Conservation (phyloP, 2,113 vertebrate species). For the Lucifuga dentata region DNA sequence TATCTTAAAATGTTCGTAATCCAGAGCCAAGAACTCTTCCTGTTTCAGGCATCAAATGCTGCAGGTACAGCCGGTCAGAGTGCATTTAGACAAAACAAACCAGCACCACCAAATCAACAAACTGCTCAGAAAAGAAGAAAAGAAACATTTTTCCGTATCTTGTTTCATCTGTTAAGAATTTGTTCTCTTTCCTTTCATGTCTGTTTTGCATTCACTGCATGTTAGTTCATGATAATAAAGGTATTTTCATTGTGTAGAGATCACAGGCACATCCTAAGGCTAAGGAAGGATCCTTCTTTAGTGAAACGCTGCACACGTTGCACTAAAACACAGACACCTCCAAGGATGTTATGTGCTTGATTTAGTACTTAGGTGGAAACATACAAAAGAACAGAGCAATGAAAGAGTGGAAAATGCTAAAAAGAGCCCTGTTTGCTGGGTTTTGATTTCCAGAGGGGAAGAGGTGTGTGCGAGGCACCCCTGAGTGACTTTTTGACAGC, state of each 20-base stretch:
- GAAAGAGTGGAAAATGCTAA: constrained; percentile 46
- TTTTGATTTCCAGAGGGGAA: constrained; percentile 49
- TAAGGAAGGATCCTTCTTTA: constrained; percentile 62
- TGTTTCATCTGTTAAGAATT: constrained; percentile 56
- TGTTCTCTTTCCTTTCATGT: constrained; percentile 61
- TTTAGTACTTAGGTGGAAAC: constrained; percentile 65
- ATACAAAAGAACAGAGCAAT: constrained; percentile 56
- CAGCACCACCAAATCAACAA: not conserved
- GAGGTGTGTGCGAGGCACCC: constrained; percentile 39
- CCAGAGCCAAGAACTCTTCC: too few relatives aligned
- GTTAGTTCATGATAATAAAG: constrained; percentile 64
- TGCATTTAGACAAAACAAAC: too few relatives aligned
- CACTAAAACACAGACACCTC: constrained; percentile 62
- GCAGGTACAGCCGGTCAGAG: too few relatives aligned
- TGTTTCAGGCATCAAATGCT: too few relatives aligned
- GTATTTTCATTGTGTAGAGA: constrained; percentile 66
- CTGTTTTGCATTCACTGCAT: constrained; percentile 66
- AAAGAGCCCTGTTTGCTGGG: constrained; percentile 40
- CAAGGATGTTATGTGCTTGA: constrained; percentile 64
- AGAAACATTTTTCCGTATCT: constrained; percentile 43
- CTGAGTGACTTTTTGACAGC: constrained; percentile 79
- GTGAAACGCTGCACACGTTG: constrained; percentile 53
- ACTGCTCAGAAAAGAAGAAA: constrained; percentile 34
- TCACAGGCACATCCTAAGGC: constrained; percentile 64
- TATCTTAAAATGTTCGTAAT: too few relatives aligned